Evolutionary conservation across 2,113 vertebrate genomes (phyloP), one percentile per base, ranked within the genome.

Genomic region (Eidolon helvum): DNA sequence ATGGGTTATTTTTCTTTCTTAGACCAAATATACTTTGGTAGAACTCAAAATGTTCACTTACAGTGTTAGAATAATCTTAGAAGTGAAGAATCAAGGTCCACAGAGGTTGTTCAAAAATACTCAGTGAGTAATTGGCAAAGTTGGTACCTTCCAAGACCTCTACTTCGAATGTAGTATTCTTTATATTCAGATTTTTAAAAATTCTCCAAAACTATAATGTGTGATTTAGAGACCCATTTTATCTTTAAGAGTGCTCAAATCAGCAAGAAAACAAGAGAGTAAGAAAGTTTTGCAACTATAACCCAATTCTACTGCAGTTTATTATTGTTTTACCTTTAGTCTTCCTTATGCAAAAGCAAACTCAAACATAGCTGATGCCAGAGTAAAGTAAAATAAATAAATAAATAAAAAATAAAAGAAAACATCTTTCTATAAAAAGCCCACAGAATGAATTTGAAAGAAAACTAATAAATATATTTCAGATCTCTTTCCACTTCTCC

Each of bases 171-270:
- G 5, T 35, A 68, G 24, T 45, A 9, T n/a, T 96, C 38, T 75
- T 86, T 55, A 40, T 40, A 86, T 82, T 91, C 50, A 69, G 53
- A 80, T 45, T 19, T 18, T 55, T 45, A 38, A 45, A 30, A 40
- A 93, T 57, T 79, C 43, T 43, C 43, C 38, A 69, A 88, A 78
- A 77, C 33, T 38, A 43, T 59, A 61, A 61, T 24, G 21, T 87
- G 59, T 83, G 77, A 94, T 88, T 65, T 93, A 93, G 88, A 91
- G 88, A 63, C 7, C 26, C 57, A 68, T 68, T 91, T 86, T 40
- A 69, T 87, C 88, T 93, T 50, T 22, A 15, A 91, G 15, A 22
- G 2, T 38, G 38, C 48, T 87, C 28, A 45, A 53, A 79, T 24
- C 33, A 74, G 78, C 84, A 95, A 71, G 22, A 57, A 89, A 87